Evolutionary conservation across 2,113 vertebrate species (phyloP).

Genomic region (Cyanoderma ruficeps): DNA sequence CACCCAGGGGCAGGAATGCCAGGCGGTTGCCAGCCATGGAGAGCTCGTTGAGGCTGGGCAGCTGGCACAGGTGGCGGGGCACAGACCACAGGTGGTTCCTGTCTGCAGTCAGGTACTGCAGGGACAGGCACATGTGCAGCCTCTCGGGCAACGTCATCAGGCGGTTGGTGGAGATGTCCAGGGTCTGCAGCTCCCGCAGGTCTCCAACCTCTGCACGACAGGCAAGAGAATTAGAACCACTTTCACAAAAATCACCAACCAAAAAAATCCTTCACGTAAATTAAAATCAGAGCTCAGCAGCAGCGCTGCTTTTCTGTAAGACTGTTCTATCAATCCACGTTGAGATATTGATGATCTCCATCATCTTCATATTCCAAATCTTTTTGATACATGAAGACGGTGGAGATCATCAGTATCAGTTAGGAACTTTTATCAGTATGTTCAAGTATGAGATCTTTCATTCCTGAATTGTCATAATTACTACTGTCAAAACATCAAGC

Average conservation of each 20-base stretch:
- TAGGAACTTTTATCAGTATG: neutral
- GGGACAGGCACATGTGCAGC: constrained; percentile 89
- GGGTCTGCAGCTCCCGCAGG: constrained; percentile 89
- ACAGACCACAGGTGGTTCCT: constrained; percentile 86
- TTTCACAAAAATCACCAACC: neutral
- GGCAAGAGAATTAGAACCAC: neutral
- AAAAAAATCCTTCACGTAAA: accelerated
- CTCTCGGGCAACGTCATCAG: constrained; percentile 85
- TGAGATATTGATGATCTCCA: neutral
- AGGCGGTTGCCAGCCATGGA: constrained; percentile 95
- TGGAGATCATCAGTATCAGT: neutral
- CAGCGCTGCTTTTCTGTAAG: neutral
- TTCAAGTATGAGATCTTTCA: neutral
- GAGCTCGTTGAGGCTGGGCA: constrained; percentile 93
- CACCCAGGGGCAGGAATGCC: constrained; percentile 87
- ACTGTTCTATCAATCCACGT: neutral
- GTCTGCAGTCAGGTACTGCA: constrained; percentile 93
- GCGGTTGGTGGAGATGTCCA: constrained; percentile 92
- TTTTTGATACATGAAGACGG: neutral
- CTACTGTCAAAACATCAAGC: neutral
- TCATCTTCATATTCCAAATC: neutral
- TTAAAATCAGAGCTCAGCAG: neutral
- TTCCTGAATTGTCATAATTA: neutral
- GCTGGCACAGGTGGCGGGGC: constrained; percentile 91
- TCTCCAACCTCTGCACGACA: constrained; percentile 88